Evolutionary conservation across 2,797 vertebrate genomes (phyloP), one percentile per base, ranked within the genome.

Genomic region (Leptodactylus fallax): DNA sequence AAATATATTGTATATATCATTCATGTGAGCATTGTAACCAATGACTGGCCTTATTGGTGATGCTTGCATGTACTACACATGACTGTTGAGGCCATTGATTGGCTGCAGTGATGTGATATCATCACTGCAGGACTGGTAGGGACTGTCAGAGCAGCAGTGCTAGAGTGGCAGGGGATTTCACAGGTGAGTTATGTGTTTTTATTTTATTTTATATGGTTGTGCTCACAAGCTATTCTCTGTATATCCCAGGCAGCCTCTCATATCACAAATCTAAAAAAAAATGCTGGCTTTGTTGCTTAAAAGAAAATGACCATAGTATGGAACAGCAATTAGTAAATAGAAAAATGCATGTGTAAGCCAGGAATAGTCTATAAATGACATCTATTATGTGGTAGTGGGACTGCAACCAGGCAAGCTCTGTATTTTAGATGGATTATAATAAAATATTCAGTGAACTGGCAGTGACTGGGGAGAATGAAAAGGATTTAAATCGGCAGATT

Each of bases 361-460:
- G 36, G 36, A 72, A 72, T 72, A 72, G 17, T 72, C 1, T 17
- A 17, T 19, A 72, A 72, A 45, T 17, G 6, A 49, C 2, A 21
- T 56, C 55, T 58, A 45, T 80, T 60, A 36, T 60, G 16, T 45
- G 78, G 56, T 17, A 47, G 58, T 13, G 27, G 56, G 79, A 47
- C 60, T 47, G 27, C 36, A 19, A 45, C 17, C 25, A 61, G 79
- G 19, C 19, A 47, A 61, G 11, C 17, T 47, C 11, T 47, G 27
- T 36, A 61, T 61, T 80, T 7, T 80, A 14, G 60, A 47, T 21
- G 58, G 55, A 80, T 80, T 80, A 63, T 13, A 45, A 80, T 80
- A 80, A 80, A 63, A 80, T 80, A 80, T 80, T 80, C 21, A 58
- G 14, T 79, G 7, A 56, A 58, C 23, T 60, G 77, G 53, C 58